Evolutionary conservation across 1,140 invertebrate species (phyloP).

Genomic region (Panagrolaimus sp.): DNA sequence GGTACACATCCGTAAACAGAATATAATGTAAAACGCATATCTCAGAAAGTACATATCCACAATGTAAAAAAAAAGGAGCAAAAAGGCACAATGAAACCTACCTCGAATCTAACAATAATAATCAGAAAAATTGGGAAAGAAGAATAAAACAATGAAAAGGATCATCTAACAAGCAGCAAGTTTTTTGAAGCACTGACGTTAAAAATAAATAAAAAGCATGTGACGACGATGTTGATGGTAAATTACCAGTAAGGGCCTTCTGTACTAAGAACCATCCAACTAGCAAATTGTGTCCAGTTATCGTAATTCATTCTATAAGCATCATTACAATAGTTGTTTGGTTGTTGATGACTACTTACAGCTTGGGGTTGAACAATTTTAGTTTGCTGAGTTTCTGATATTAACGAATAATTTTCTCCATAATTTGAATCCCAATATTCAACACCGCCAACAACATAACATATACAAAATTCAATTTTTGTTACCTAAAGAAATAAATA

Average conservation of each 20-base stretch:
- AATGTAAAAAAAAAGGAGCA: no score
- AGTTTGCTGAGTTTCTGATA: slow-evolving; percentile 28
- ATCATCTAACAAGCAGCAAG: no score
- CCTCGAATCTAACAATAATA: no score
- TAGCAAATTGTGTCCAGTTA: slow-evolving; percentile 69
- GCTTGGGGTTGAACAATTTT: slow-evolving; percentile 8
- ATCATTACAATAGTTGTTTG: slow-evolving; percentile 52
- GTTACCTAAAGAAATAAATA: slow-evolving; percentile 41
- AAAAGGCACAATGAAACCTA: no score
- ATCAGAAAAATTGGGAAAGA: no score
- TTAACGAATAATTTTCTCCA: slow-evolving; percentile 67
- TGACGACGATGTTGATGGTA: no score
- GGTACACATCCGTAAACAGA: no score
- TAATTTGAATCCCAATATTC: slow-evolving; percentile 82
- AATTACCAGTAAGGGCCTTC: slow-evolving; percentile 69
- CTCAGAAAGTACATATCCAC: no score
- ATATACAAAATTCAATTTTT: slow-evolving; percentile 80
- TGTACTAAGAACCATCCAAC: slow-evolving; percentile 69
- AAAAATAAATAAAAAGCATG: no score
- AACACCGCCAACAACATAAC: slow-evolving; percentile 67
- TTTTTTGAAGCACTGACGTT: no score
- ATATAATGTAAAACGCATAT: no score
- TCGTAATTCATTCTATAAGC: slow-evolving; percentile 62
- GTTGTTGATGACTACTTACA: slow-evolving; percentile 6
- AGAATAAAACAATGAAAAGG: no score